A percentile compares a stretch with the other conserved stretches of the same genome.
These are phyloP conservation scores for Geodia barretti DNA, from an alignment of 37 sponge, comb jelly and placozoan species.

Conservation along the genomic window DNA sequence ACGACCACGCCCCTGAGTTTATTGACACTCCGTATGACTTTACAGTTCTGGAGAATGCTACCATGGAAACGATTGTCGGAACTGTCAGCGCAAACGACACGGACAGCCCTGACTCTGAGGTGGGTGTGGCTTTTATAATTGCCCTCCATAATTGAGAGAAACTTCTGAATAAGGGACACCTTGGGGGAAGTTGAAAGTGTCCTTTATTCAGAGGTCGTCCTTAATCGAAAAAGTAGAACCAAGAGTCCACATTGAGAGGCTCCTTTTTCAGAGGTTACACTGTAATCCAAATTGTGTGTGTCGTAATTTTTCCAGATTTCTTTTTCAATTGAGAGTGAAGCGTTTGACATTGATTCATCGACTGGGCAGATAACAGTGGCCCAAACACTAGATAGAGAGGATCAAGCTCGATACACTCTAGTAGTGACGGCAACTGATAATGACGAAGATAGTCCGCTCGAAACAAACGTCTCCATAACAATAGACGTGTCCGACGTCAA, in stretches of 20 bases:
- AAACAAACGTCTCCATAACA: conserved; percentile 15
- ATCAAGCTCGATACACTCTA: background rate
- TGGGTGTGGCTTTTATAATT: background rate
- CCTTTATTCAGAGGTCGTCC: too few relatives aligned
- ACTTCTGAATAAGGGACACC: background rate
- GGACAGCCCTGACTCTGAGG: conserved; percentile 48
- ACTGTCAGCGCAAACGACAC: conserved; percentile 54
- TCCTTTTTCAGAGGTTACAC: too few relatives aligned
- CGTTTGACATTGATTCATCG: conserved; percentile 14
- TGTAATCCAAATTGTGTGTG: background rate
- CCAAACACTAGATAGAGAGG: conserved; percentile 27
- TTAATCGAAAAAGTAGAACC: too few relatives aligned
- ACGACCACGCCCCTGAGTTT: conserved; percentile 62
- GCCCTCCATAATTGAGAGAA: too few relatives aligned
- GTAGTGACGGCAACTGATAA: conserved; percentile 24
- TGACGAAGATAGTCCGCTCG: background rate
- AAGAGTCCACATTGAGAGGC: too few relatives aligned
- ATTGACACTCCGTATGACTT: background rate
- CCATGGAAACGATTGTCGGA: conserved; percentile 31
- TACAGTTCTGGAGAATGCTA: conserved; percentile 31
- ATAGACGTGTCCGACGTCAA: conserved; percentile 57
- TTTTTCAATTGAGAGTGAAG: conserved; percentile 10
- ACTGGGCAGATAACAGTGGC: conserved; percentile 18
- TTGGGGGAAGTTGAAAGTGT: too few relatives aligned
- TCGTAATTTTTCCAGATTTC: conserved; percentile 27